Percentiles rank a stretch among this genome's conserved stretches.
phyloP scores from a whole-genome alignment of 2,113 vertebrate species.

The Sebastes fasciatus region DNA sequence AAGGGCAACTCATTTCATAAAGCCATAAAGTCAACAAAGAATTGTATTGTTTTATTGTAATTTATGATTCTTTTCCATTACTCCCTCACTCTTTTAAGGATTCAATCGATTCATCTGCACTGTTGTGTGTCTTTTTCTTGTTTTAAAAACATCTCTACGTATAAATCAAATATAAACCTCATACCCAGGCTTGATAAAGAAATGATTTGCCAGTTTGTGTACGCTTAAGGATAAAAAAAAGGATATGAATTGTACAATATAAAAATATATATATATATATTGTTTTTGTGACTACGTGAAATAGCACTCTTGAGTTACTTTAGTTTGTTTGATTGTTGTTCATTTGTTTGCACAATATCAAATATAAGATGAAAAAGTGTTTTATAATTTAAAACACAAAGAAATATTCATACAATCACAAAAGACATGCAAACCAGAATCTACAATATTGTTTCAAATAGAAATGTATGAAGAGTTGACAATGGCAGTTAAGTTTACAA shows the following conservation, averaged over 20 bases:
- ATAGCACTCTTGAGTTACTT: background rate
- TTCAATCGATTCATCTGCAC: too few species aligned
- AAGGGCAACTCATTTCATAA: background rate
- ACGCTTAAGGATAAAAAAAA: too few species aligned
- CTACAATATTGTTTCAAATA: background rate
- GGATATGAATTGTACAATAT: too few species aligned
- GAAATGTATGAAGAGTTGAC: background rate
- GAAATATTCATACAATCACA: background rate
- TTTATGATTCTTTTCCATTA: background rate
- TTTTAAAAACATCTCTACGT: too few species aligned
- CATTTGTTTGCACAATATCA: background rate
- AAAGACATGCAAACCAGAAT: background rate
- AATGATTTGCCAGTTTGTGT: too few species aligned
- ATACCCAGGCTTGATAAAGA: too few species aligned
- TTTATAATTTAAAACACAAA: background rate
- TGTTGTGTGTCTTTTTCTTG: too few species aligned
- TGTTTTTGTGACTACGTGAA: background rate
- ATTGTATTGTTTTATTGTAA: background rate
- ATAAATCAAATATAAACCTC: too few species aligned
- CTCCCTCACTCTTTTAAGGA: background rate
- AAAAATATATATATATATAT: background rate
- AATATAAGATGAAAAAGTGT: background rate
- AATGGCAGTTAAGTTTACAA: background rate
- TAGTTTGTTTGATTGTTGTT: background rate
- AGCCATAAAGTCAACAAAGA: background rate